Percentiles rank a stretch among this genome's conserved stretches.
Conservation (phyloP, 2,888 invertebrate species). For the Agrochola macilenta region DNA sequence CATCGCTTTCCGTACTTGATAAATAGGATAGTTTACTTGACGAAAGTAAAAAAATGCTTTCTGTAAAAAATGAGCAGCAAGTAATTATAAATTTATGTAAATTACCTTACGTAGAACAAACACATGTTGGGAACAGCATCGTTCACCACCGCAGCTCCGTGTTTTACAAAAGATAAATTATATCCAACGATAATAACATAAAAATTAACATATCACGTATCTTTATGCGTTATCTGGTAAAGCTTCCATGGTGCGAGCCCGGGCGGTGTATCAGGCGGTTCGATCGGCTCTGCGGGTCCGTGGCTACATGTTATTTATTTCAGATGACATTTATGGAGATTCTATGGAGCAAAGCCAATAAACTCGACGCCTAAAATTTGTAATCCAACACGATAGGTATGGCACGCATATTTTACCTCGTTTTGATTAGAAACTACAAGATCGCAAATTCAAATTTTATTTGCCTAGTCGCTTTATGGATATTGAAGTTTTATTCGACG, state of each 20-base stretch:
- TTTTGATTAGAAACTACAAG: conserved; percentile 69
- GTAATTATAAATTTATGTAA: conserved; percentile 53
- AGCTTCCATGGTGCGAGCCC: conserved; percentile 65
- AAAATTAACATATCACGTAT: conserved; percentile 83
- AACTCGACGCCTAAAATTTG: conserved; percentile 78
- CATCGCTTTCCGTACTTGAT: conserved; percentile 64
- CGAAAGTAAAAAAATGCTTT: conserved; percentile 41
- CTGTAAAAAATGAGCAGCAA: conserved; percentile 42
- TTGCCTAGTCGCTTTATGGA: conserved; percentile 58
- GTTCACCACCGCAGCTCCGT: not conserved
- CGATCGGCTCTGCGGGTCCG: conserved; percentile 69
- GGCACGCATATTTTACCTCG: conserved; percentile 70
- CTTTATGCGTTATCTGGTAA: conserved; percentile 74
- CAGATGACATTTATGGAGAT: conserved; percentile 85
- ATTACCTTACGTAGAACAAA: conserved; percentile 48
- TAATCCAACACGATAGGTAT: conserved; percentile 71
- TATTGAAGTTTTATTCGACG: conserved; percentile 52
- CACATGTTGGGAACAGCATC: conserved; percentile 20
- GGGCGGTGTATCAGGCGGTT: conserved; percentile 66
- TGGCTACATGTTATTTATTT: conserved; percentile 80
- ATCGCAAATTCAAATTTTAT: conserved; percentile 73
- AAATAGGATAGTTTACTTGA: conserved; percentile 63
- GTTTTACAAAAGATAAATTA: conserved; percentile 71
- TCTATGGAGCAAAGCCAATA: conserved; percentile 81
- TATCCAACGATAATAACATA: conserved; percentile 73